phyloP scores from a whole-genome alignment of 2,888 invertebrate species.

The Nipponacmea schrenckii region DNA sequence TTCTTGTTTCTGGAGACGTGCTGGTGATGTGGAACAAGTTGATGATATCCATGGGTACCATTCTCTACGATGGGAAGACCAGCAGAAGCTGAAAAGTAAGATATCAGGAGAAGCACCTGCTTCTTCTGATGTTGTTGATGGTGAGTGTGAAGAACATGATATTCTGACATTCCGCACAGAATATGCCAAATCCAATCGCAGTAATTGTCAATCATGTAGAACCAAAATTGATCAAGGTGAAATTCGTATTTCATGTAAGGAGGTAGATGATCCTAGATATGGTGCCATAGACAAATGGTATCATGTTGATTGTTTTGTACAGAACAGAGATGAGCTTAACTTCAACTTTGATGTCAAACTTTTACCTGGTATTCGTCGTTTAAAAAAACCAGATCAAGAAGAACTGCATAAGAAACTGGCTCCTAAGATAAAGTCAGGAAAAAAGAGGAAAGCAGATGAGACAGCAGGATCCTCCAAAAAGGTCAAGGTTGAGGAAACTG shows the following conservation, averaged over 20 bases:
- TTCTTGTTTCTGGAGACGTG: constrained; percentile 86
- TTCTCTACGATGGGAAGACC: constrained; percentile 84
- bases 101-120: constrained; percentile 51
- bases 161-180: constrained; percentile 73
- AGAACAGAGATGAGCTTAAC: constrained; percentile 78
- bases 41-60: constrained; percentile 78
- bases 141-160: constrained; percentile 23
- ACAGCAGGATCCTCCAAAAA: constrained; percentile 42
- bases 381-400: constrained; percentile 74
- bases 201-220: constrained; percentile 85
- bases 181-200: constrained; percentile 86
- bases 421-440: constrained; percentile 27
- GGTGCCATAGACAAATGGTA: constrained; percentile 91
- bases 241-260: constrained; percentile 84
- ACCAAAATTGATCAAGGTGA: constrained; percentile 83
- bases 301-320: constrained; percentile 89
- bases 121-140: constrained; percentile 33
- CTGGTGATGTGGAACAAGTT: constrained; percentile 76
- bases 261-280: constrained; percentile 83
- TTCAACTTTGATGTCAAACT: constrained; percentile 71
- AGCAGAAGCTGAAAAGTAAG: constrained; percentile 77
- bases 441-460: constrained; percentile 52
- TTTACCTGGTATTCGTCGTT: constrained; percentile 80
- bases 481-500: constrained; percentile 58
- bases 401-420: constrained; percentile 59